These are phyloP conservation scores for Cheracebus regulus DNA, from an alignment of 2,797 vertebrate genomes.

Conservation along the genomic window DNA sequence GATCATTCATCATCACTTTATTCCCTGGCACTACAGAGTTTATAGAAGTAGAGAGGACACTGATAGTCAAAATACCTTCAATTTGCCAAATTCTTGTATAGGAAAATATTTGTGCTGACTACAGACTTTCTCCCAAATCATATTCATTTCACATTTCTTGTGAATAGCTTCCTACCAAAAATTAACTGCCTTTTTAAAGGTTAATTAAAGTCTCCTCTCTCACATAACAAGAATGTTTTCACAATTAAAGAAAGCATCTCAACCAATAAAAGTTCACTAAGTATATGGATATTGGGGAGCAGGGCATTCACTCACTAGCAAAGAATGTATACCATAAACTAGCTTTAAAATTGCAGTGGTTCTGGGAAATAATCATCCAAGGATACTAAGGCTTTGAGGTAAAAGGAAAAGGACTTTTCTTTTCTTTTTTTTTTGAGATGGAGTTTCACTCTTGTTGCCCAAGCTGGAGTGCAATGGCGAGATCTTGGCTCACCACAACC, in stretches of 20 bases:
- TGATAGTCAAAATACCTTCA: neutral
- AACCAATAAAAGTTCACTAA: neutral
- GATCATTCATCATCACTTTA: neutral
- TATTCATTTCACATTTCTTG: neutral
- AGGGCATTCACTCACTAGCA: neutral
- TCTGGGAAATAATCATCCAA: neutral
- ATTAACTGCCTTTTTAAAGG: neutral
- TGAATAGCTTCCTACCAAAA: neutral
- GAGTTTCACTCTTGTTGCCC: too few relatives aligned
- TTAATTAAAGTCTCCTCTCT: neutral
- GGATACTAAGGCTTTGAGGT: neutral
- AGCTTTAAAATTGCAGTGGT: neutral
- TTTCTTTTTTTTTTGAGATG: too few relatives aligned
- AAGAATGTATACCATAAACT: neutral
- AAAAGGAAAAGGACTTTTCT: neutral
- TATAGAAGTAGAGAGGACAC: neutral
- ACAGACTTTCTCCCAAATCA: neutral
- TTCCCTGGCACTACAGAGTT: neutral
- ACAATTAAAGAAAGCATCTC: constrained; percentile 12
- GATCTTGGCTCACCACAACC: too few relatives aligned
- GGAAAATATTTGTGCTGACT: neutral
- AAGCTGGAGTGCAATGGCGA: too few relatives aligned
- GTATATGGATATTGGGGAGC: neutral
- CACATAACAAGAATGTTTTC: neutral
- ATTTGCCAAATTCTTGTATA: neutral